A percentile compares a stretch with the other conserved stretches of the same genome.
Conservation (phyloP, 2,888 invertebrate species). For the Xestia rhomboidea region DNA sequence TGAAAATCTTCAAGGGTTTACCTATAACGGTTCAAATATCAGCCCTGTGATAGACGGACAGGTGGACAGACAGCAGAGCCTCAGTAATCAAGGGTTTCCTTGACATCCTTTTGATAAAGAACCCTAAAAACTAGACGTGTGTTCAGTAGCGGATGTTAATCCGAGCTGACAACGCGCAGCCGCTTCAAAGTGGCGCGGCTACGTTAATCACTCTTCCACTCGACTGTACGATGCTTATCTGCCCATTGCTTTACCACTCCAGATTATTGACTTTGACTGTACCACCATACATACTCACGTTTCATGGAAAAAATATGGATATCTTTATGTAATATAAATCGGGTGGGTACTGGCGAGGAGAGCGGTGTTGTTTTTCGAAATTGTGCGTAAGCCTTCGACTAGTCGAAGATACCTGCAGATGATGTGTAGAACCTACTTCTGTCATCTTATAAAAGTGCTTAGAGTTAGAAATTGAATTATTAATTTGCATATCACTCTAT, state of each 20-base stretch:
- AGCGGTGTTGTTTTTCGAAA: constrained; percentile 18
- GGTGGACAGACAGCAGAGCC: not conserved
- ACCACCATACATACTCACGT: constrained; percentile 69
- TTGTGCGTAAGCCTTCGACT: not conserved
- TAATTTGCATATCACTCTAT: not conserved
- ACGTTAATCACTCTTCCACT: constrained; percentile 84
- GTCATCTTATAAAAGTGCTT: not conserved
- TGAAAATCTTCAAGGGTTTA: not conserved
- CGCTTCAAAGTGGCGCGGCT: constrained; percentile 68
- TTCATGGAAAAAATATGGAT: constrained; percentile 68
- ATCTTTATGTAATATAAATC: constrained; percentile 65
- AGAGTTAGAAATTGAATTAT: not conserved
- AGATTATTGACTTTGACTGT: constrained; percentile 81
- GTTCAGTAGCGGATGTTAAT: constrained; percentile 75
- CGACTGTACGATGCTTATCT: constrained; percentile 84
- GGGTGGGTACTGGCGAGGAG: constrained; percentile 51
- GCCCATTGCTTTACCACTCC: constrained; percentile 77
- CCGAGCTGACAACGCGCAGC: constrained; percentile 73
- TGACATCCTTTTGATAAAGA: not conserved
- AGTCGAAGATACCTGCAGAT: not conserved
- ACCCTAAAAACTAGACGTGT: constrained; percentile 58
- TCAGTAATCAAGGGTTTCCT: not conserved
- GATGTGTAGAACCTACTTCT: too few species aligned
- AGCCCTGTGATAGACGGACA: not conserved
- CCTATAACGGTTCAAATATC: not conserved